Conservation (phyloP, 2,888 invertebrate genomes). For the Meta bourneti region DNA sequence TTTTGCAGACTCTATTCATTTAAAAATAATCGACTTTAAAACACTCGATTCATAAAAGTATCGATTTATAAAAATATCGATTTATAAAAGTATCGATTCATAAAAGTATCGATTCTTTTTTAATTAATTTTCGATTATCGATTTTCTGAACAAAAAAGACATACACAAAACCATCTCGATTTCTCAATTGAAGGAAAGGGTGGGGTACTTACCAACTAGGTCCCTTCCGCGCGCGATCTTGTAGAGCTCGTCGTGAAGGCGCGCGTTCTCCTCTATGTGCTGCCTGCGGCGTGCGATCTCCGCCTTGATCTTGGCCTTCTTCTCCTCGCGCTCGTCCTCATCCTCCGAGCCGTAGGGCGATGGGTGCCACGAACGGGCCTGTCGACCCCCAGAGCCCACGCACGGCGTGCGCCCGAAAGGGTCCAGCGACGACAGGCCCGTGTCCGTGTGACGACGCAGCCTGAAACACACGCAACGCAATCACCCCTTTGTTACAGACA, state of each 20-base stretch:
- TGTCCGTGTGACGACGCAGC: constrained; percentile 76
- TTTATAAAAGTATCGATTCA: too few relatives aligned
- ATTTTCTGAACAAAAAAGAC: too few relatives aligned
- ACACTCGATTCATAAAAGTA: too few relatives aligned
- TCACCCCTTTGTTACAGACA: not conserved
- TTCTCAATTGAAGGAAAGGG: not conserved
- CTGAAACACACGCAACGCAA: constrained; percentile 26
- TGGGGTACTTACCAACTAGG: constrained; percentile 9
- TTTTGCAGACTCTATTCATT: too few relatives aligned
- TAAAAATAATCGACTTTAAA: too few relatives aligned
- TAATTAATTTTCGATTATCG: too few relatives aligned
- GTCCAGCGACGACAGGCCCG: constrained; percentile 72
- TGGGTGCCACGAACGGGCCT: constrained; percentile 82
- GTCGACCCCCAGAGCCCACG: constrained; percentile 77
- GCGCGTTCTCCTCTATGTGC: constrained; percentile 84
- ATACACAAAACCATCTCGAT: not conserved
- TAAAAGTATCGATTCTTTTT: too few relatives aligned
- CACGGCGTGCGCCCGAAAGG: constrained; percentile 67
- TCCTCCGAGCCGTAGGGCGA: constrained; percentile 83
- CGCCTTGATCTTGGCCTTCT: constrained; percentile 84
- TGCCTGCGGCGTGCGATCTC: constrained; percentile 84
- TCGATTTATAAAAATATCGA: too few relatives aligned
- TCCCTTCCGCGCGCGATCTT: constrained; percentile 79
- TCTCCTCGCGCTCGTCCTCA: constrained; percentile 84
- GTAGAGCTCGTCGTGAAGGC: constrained; percentile 83